Conservation (phyloP, 2,113 vertebrate genomes). For the Vanacampus margaritifer region DNA sequence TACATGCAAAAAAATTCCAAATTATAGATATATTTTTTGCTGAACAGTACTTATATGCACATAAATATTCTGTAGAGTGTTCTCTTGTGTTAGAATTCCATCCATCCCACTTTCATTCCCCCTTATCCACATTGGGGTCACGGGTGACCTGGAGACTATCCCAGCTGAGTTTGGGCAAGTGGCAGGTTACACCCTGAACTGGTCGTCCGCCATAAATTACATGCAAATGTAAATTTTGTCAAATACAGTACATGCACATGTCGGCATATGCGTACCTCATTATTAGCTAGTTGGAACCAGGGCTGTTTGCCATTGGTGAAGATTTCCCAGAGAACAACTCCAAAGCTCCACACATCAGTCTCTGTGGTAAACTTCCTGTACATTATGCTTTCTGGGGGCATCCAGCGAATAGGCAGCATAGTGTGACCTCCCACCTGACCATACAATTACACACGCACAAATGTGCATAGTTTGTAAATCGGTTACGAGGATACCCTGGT, state of each 20-base stretch:
- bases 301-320: constrained; percentile 98
- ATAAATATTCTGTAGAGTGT: no score
- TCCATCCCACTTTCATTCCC: background rate
- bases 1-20: no score
- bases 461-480: background rate
- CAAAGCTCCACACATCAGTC: constrained; percentile 98
- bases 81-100: background rate
- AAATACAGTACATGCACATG: background rate
- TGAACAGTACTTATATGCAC: no score
- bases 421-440: constrained; percentile 93
- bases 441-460: background rate
- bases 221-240: background rate
- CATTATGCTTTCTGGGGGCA: constrained; percentile 80
- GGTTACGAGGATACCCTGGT: background rate
- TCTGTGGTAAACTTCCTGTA: constrained; percentile 98
- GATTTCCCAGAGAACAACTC: constrained; percentile 98
- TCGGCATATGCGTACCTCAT: constrained; percentile 76
- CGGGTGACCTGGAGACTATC: no score
- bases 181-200: background rate
- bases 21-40: no score
- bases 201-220: no score
- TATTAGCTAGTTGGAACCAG: constrained; percentile 98
- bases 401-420: constrained; percentile 1
- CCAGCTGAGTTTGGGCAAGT: background rate
- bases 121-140: background rate